Conservation (phyloP, 1,140 invertebrate genomes). For the Aphelenchoides fujianensis region DNA sequence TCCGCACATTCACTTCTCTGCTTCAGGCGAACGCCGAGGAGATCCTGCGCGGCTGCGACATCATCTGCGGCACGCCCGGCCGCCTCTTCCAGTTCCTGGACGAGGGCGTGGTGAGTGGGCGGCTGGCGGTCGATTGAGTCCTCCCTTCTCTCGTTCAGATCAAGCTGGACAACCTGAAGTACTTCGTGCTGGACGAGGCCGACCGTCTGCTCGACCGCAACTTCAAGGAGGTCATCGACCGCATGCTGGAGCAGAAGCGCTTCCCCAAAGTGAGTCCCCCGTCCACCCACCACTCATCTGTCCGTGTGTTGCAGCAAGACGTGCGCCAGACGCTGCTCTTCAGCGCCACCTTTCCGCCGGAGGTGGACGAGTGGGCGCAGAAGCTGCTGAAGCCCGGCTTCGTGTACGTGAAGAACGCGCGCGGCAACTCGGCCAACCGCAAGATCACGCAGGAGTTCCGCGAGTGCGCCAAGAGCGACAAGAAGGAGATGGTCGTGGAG, state of each 20-base stretch:
- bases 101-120: slow-evolving; percentile 65
- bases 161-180: slow-evolving; percentile 72
- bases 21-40: slow-evolving; percentile 39
- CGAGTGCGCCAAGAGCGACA: slow-evolving; percentile 73
- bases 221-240: not conserved
- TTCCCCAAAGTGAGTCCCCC: not conserved
- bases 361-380: slow-evolving; percentile 56
- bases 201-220: slow-evolving; percentile 73
- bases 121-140: too few relatives aligned
- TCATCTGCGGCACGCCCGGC: slow-evolving; percentile 89
- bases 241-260: not conserved
- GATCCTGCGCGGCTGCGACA: slow-evolving; percentile 70
- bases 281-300: slow-evolving; percentile 28
- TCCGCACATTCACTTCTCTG: too few relatives aligned
- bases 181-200: slow-evolving; percentile 87
- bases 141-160: slow-evolving; percentile 59
- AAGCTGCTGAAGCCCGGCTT: slow-evolving; percentile 3
- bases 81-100: slow-evolving; percentile 80
- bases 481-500: slow-evolving; percentile 64
- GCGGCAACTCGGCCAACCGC: slow-evolving; percentile 72
- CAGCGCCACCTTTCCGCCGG: slow-evolving; percentile 67
- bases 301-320: too few relatives aligned
- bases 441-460: slow-evolving; percentile 82
- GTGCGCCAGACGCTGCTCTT: slow-evolving; percentile 67
- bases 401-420: slow-evolving; percentile 3